These are phyloP conservation scores for Bellardia bayeri DNA, from an alignment of 2,888 invertebrate genomes.

Conservation along the genomic window DNA sequence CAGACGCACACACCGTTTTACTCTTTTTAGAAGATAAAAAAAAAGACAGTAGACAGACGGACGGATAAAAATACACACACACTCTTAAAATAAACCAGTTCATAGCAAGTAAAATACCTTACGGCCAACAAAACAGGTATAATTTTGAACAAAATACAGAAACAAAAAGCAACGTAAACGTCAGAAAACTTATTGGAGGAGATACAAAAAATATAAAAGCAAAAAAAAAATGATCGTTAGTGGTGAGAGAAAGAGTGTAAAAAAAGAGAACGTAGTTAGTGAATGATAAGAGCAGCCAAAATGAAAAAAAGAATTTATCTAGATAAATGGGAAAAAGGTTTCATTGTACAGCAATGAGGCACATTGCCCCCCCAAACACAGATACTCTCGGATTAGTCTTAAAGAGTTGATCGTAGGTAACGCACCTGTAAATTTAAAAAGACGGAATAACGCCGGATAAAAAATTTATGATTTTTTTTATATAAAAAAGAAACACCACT, in stretches of 20 bases:
- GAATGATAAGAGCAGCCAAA: not conserved
- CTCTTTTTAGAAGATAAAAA: conserved; percentile 50
- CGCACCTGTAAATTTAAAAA: conserved; percentile 81
- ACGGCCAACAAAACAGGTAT: conserved; percentile 73
- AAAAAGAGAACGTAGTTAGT: conserved; percentile 31
- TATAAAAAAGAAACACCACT: conserved; percentile 57
- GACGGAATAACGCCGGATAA: conserved; percentile 68
- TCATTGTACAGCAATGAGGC: conserved; percentile 60
- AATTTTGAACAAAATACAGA: conserved; percentile 48
- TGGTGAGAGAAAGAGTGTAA: not conserved
- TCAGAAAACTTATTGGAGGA: conserved; percentile 66
- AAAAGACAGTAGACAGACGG: not conserved
- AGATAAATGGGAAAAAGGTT: conserved; percentile 64
- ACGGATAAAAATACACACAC: conserved; percentile 47
- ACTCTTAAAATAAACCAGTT: conserved; percentile 69
- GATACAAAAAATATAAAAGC: not conserved
- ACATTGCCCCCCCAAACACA: conserved; percentile 79
- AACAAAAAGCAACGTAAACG: conserved; percentile 11
- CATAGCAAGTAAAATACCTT: conserved; percentile 68
- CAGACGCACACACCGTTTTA: conserved; percentile 21
- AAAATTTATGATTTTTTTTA: conserved; percentile 34
- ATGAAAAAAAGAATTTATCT: conserved; percentile 58
- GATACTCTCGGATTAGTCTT: conserved; percentile 82
- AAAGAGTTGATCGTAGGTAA: conserved; percentile 83
- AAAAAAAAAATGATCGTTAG: conserved; percentile 43